Base-by-base conservation (phyloP, 2,113 vertebrate genomes). In the Phalacrocorax brasilianus region DNA sequence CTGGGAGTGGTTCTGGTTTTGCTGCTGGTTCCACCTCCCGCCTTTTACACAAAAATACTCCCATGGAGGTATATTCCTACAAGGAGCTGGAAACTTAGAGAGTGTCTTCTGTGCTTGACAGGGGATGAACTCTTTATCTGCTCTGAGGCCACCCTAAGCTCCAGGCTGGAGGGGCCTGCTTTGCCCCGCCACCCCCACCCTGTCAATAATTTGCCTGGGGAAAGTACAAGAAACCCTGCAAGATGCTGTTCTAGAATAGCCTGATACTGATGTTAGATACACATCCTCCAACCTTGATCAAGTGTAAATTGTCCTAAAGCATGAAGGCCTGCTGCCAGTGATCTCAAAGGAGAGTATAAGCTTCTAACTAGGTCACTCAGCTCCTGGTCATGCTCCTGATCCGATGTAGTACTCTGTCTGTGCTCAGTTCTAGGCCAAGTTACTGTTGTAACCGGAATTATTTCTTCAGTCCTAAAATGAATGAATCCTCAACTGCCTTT, bases 11-110 rank as follows among this genome's bases (percentile, higher is more conserved):
- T 42, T 70, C 61, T 75, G 27, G 12, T 89, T 42, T 91, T 67
- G 28, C 14, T 72, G 11, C n/a, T 88, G 32, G 23, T 91, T 35
- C 74, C 9, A 6, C 65, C 6, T 85, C 40, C 28, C 38, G 27
- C 9, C 30, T 91, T 68, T 52, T 63, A 52, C 49, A 35, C 33
- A 56, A 56, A 81, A 85, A 10, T 42, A 26, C 12, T 63, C 6
- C 33, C 0, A 0, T 76, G 58, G 8, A 44, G 14, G 16, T 0
- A 0, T 10, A 44, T 11, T 75, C 1, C 1, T 2, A 1, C 17
- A 33, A 47, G 59, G 40, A 85, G 30, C 47, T 75, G 58, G 40
- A 70, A 72, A 33, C 58, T 55, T 76, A 44, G 50, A 47, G 14
- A 28, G 4, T 52, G 12, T 65, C 30, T 58, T 80, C 33, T 45